These are phyloP conservation scores for Leptinotarsa juncta DNA, from an alignment of 2,888 invertebrate species.

Conservation along the genomic window DNA sequence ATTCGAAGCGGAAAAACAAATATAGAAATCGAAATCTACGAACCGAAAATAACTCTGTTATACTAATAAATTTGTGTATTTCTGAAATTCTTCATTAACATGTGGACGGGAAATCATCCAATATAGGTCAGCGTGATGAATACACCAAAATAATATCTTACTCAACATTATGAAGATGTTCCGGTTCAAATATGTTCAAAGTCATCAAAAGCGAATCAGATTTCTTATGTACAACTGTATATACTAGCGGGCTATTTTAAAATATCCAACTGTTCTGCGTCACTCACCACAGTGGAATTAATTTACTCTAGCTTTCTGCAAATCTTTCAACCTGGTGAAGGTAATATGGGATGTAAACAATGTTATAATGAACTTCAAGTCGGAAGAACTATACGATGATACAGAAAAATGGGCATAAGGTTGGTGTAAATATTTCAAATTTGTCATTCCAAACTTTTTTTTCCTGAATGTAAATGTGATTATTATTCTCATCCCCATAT, in stretches of 20 bases:
- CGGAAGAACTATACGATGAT: too few species aligned
- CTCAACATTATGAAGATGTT: slow-evolving; percentile 6
- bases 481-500: too few species aligned
- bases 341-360: too few species aligned
- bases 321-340: too few species aligned
- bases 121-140: slow-evolving; percentile 12
- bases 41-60: slow-evolving; percentile 12
- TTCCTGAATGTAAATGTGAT: too few species aligned
- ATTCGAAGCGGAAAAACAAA: neutral
- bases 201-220: neutral
- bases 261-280: neutral
- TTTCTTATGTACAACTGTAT: neutral
- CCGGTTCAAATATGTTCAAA: neutral
- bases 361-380: too few species aligned
- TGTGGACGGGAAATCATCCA: slow-evolving; percentile 3
- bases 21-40: neutral
- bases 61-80: slow-evolving; percentile 9
- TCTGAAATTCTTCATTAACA: slow-evolving; percentile 10
- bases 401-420: too few species aligned
- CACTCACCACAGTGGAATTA: too few species aligned
- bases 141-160: neutral
- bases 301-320: too few species aligned
- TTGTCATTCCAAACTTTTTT: too few species aligned
- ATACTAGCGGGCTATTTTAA: neutral
- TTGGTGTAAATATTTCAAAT: too few species aligned